Conservation (phyloP, 2,888 invertebrate genomes). For the Stenodema calcarata region DNA sequence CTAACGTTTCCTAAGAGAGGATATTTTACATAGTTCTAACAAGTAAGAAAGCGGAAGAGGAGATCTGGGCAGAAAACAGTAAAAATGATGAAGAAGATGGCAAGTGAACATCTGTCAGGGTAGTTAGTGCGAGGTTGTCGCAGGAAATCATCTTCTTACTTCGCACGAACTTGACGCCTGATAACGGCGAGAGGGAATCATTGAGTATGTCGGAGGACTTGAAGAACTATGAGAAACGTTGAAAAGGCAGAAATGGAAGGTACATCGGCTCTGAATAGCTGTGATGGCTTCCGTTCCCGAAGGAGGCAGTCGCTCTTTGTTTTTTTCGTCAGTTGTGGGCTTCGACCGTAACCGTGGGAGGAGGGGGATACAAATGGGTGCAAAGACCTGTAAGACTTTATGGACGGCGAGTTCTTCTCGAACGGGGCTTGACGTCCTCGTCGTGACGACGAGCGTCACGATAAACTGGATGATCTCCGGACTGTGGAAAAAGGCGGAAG, state of each 20-base stretch:
- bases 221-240: neutral
- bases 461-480: neutral
- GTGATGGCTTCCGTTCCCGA: neutral
- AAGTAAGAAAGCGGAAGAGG: too few species aligned
- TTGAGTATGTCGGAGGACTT: neutral
- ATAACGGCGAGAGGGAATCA: slow-evolving; percentile 1
- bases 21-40: too few species aligned
- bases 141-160: neutral
- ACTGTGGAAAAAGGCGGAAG: neutral
- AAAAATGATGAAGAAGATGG: too few species aligned
- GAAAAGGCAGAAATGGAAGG: neutral
- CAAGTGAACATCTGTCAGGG: too few species aligned
- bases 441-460: neutral
- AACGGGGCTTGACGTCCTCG: neutral
- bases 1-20: too few species aligned
- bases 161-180: slow-evolving; percentile 10
- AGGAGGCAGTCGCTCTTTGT: neutral
- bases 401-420: neutral
- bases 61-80: too few species aligned
- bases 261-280: neutral
- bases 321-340: neutral
- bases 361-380: neutral
- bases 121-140: neutral
- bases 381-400: neutral
- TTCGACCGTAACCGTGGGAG: neutral